These are phyloP conservation scores for Camelus dromedarius DNA, from an alignment of 2,113 vertebrate genomes.

Conservation along the genomic window DNA sequence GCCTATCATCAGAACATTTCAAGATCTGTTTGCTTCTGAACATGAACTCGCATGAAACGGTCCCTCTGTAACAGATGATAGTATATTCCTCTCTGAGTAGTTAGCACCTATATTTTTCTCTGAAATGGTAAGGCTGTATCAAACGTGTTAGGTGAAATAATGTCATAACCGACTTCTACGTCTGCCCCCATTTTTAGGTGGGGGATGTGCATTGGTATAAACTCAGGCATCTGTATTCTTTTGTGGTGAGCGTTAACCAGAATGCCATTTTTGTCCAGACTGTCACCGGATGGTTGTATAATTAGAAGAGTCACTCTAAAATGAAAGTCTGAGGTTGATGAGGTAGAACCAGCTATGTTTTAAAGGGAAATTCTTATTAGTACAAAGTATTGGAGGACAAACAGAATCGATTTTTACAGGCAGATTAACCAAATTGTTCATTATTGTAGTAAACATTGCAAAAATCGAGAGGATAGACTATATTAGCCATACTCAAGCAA, in stretches of 20 bases:
- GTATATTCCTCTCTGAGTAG: constrained; percentile 18
- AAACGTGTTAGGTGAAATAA: constrained; percentile 19
- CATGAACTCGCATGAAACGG: constrained; percentile 74
- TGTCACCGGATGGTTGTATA: constrained; percentile 62
- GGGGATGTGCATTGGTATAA: not conserved
- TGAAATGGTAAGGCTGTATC: constrained; percentile 7
- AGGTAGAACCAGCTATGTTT: constrained; percentile 65
- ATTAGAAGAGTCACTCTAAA: constrained; percentile 73
- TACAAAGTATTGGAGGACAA: constrained; percentile 65
- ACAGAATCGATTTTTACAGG: constrained; percentile 74
- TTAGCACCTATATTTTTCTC: constrained; percentile 8
- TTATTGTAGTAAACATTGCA: constrained; percentile 84
- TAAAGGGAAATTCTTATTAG: constrained; percentile 79
- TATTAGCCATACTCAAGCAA: constrained; percentile 81
- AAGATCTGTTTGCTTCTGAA: constrained; percentile 78
- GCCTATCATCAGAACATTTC: constrained; percentile 80
- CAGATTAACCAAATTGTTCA: constrained; percentile 85
- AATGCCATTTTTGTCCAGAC: constrained; percentile 63
- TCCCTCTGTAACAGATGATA: not conserved
- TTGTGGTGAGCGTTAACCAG: constrained; percentile 55
- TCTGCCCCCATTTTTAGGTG: not conserved
- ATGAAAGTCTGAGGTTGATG: constrained; percentile 52
- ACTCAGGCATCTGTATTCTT: constrained; percentile 52
- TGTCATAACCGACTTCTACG: not conserved
- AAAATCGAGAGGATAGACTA: constrained; percentile 79